phyloP scores from a whole-genome alignment of 2,113 vertebrate genomes.

The Benitochromis conjunctus region DNA sequence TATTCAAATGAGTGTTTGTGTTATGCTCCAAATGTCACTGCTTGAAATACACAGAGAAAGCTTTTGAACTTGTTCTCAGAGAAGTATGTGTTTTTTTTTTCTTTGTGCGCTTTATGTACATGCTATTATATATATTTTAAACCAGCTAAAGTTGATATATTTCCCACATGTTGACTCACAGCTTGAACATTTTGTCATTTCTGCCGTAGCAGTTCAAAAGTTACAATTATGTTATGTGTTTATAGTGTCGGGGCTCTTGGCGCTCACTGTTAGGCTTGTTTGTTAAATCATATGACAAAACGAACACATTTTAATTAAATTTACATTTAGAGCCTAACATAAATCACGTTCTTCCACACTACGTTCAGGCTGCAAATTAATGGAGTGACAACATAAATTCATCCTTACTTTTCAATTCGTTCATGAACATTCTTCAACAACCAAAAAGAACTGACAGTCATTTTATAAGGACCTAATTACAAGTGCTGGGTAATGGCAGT shows the following conservation, averaged over 20 bases:
- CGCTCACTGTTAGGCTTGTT: not conserved
- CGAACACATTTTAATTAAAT: not conserved
- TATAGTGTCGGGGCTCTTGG: not conserved
- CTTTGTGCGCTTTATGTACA: not conserved
- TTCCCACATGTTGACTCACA: not conserved
- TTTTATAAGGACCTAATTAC: not conserved
- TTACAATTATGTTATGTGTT: not conserved
- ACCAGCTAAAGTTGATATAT: not conserved
- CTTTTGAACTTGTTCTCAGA: constrained; percentile 17
- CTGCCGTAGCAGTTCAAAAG: not conserved
- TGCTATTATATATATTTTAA: not conserved
- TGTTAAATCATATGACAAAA: not conserved
- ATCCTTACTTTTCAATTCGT: not conserved
- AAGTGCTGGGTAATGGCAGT: not conserved
- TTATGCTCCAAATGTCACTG: constrained; percentile 27
- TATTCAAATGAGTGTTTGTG: constrained; percentile 36
- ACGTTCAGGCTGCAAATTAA: not conserved
- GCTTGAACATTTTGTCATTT: not conserved
- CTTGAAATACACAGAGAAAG: not conserved
- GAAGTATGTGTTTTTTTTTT: not conserved
- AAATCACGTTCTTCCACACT: not conserved
- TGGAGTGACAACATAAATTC: not conserved
- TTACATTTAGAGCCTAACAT: not conserved
- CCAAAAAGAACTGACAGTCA: not conserved
- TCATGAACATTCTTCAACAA: not conserved